phyloP scores from a whole-genome alignment of 2,888 invertebrate genomes.

The Nasonovia ribisnigri region DNA sequence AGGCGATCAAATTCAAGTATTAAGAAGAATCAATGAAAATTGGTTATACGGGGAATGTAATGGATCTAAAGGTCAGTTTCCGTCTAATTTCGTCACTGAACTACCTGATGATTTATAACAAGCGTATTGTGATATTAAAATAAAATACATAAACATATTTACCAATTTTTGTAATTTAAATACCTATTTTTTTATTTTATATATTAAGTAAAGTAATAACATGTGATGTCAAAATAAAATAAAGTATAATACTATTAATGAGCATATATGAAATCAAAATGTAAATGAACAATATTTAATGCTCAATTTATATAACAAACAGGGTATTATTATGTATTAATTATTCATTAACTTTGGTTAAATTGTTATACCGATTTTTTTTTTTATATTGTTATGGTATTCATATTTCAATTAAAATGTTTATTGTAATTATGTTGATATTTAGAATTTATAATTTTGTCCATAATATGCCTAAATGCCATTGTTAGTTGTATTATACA shows the following conservation, averaged over 20 bases:
- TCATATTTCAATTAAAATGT: neutral
- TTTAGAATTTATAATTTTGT: neutral
- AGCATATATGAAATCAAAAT: conserved; percentile 41
- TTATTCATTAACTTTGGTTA: conserved; percentile 13
- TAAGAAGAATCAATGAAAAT: conserved; percentile 79
- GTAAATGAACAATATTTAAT: conserved; percentile 54
- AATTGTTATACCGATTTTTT: neutral
- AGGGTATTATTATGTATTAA: conserved; percentile 26
- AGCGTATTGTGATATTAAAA: conserved; percentile 46
- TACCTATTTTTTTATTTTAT: conserved; percentile 17
- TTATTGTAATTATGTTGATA: neutral
- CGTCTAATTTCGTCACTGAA: conserved; percentile 78
- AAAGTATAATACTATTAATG: conserved; percentile 12
- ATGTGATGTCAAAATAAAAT: conserved; percentile 10
- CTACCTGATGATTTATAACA: conserved; percentile 62
- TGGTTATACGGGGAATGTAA: conserved; percentile 84
- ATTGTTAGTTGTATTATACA: conserved; percentile 33
- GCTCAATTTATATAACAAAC: conserved; percentile 52
- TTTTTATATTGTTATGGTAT: conserved; percentile 1
- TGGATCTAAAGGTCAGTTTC: conserved; percentile 81
- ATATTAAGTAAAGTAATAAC: neutral
- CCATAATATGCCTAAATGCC: conserved; percentile 17
- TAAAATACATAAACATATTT: conserved; percentile 26
- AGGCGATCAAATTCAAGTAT: conserved; percentile 76
- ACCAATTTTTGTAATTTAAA: conserved; percentile 40